Evolutionary conservation across 2,888 invertebrate genomes (phyloP).

Genomic region (Eristalis intricaria): DNA sequence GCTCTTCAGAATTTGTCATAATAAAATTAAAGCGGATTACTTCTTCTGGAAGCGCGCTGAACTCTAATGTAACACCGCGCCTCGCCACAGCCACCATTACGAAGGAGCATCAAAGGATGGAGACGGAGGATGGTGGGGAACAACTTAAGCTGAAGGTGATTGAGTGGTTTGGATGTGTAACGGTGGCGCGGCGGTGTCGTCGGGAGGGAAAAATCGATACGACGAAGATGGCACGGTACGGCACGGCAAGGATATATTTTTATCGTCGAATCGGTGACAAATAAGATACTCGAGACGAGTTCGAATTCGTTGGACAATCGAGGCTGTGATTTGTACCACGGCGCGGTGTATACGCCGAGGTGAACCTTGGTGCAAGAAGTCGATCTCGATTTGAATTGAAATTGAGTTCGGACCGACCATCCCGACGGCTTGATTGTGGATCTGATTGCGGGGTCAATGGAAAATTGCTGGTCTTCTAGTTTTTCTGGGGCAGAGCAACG

Average conservation of each 20-base stretch:
- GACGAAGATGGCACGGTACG: not conserved
- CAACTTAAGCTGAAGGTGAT: conserved; percentile 56
- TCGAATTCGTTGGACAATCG: conserved; percentile 8
- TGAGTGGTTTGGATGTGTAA: conserved; percentile 39
- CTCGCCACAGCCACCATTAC: not conserved
- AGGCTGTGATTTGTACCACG: not conserved
- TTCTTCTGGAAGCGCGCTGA: conserved; percentile 36
- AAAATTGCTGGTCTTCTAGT: not conserved
- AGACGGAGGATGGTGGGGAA: conserved; percentile 28
- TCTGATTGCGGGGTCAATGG: not conserved
- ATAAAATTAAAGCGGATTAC: conserved; percentile 72
- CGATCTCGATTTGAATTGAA: not conserved
- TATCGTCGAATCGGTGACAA: conserved; percentile 36
- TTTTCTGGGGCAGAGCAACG: not conserved
- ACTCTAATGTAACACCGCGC: conserved; percentile 15
- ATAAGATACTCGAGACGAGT: conserved; percentile 17
- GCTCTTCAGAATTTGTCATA: conserved; percentile 69
- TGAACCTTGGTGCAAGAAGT: not conserved
- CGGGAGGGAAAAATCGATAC: conserved; percentile 42
- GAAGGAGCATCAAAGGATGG: not conserved
- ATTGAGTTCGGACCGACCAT: not conserved
- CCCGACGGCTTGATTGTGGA: not conserved
- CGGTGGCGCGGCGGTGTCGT: not conserved
- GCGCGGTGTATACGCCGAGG: not conserved
- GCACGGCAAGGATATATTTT: conserved; percentile 15